Conservation (phyloP, 2,888 invertebrate genomes). For the Drosophila kanekoi region DNA sequence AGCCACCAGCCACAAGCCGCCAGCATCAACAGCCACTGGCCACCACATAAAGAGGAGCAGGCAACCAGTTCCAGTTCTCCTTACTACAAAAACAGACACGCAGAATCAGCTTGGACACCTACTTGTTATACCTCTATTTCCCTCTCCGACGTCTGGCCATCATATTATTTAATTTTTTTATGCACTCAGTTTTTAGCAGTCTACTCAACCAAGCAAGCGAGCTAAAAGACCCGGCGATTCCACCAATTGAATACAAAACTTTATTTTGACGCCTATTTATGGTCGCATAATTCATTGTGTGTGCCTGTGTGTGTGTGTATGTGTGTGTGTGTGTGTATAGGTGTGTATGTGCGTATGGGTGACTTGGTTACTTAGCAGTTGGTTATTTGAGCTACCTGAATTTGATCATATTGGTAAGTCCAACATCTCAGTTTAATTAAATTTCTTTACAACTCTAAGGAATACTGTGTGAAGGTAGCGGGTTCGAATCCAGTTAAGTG, state of each 20-base stretch:
- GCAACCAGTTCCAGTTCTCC: conserved; percentile 49
- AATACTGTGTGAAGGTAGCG: neutral
- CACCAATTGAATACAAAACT: conserved; percentile 52
- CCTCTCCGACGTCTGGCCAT: conserved; percentile 17
- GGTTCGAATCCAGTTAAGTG: neutral
- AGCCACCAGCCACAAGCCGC: conserved; percentile 21
- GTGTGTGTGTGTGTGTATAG: neutral
- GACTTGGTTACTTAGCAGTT: conserved; percentile 11
- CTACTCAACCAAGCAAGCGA: conserved; percentile 2
- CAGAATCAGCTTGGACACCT: conserved; percentile 46
- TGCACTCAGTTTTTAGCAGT: conserved; percentile 31
- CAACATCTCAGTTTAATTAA: neutral
- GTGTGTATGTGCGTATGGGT: conserved; percentile 1
- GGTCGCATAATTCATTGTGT: conserved; percentile 23
- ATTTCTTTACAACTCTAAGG: neutral
- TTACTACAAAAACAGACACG: conserved; percentile 8
- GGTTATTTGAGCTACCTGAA: conserved; percentile 3
- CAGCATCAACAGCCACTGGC: conserved; percentile 4
- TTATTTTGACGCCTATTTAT: conserved; percentile 58
- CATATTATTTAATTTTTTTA: conserved; percentile 43
- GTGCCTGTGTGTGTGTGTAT: conserved; percentile 8
- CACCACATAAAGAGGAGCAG: conserved; percentile 9
- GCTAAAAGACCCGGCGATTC: conserved; percentile 12
- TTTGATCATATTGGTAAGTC: conserved; percentile 3
- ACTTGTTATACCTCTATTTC: conserved; percentile 36